A percentile compares a stretch with the other conserved stretches of the same genome.
These are phyloP conservation scores for Metridium senile DNA, from an alignment of 92 coral and sea anemone genomes.

Conservation along the genomic window DNA sequence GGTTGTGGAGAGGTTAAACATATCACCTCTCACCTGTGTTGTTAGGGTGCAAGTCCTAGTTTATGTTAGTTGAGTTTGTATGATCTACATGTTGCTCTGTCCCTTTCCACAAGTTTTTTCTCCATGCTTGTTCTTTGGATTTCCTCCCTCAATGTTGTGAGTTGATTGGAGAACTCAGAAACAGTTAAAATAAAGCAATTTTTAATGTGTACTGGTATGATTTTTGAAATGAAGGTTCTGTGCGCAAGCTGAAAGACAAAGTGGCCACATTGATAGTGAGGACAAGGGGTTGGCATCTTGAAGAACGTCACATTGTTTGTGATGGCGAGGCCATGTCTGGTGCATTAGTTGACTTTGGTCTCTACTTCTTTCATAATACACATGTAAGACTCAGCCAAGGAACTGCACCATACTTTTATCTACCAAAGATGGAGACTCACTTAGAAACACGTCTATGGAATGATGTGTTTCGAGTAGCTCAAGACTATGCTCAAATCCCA, in stretches of 20 bases:
- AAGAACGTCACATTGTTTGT: constrained; percentile 92
- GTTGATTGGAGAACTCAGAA: no score
- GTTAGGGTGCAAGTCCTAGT: no score
- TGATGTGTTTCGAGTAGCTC: constrained; percentile 93
- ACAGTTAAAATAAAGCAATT: background rate
- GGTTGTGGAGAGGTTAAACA: no score
- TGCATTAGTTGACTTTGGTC: constrained; percentile 96
- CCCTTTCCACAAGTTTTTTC: no score
- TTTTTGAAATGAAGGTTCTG: constrained; percentile 60
- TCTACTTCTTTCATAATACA: constrained; percentile 93
- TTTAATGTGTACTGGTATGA: background rate
- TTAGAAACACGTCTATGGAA: constrained; percentile 96
- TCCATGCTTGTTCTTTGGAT: no score
- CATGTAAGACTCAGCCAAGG: constrained; percentile 76
- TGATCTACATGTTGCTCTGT: no score
- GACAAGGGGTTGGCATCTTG: constrained; percentile 95
- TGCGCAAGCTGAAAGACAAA: constrained; percentile 87
- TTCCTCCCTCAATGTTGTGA: no score
- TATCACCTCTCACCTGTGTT: no score
- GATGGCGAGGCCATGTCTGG: constrained; percentile 94
- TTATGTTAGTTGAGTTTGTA: no score
- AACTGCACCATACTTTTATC: constrained; percentile 93
- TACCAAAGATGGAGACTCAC: constrained; percentile 97
- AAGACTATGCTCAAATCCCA: constrained; percentile 89
- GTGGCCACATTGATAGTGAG: constrained; percentile 85